Base-by-base conservation (phyloP, 2,888 invertebrate genomes). In the Sarcophaga variegata region DNA sequence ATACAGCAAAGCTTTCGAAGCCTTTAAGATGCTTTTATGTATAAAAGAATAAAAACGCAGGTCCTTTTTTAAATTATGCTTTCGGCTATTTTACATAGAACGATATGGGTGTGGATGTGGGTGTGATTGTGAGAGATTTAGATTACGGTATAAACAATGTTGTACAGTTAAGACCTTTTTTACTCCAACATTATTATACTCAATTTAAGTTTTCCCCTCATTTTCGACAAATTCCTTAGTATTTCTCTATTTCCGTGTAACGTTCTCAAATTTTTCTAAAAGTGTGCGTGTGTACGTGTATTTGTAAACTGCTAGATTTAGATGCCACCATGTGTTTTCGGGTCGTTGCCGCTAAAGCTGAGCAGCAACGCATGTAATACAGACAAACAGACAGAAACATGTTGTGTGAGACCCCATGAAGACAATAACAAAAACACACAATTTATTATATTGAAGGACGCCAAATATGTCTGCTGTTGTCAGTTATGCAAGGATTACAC, bases 261-360 rank as follows among this genome's bases (percentile, higher is more conserved):
- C 37, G 37, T 37, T 37, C 14, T 54, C 17, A 54, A 54, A 54
- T 70, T 37, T 64, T 64, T 63, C 67, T 77, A 47, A 49, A 67
- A 84, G 59, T 83, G 70, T 88, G 49, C 74, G 63, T 78, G 63
- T 83, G 81, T 80, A 78, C 75, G 71, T 69, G 74, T 74, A 71
- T 64, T 76, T 49, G 27, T 54, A 54, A 11, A 49, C 49, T 67
- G 70, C 37, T 8, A 37, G 8, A 37, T 37, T 37, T 8, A 37
- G 37, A 37, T 37, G 37, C 63, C 47, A 74, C 69, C 91, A 91
- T 90, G 90, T 90, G 92, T 91, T 91, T 90, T 91, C 90, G 91
- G 91, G 91, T 90, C 91, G 92, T 90, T 90, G 90, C 89, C 90
- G 91, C 90, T 90, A 89, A 88, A 77, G 67, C 86, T 83, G 83